Conservation (phyloP, 2,888 invertebrate species). For the Acronicta aceris region DNA sequence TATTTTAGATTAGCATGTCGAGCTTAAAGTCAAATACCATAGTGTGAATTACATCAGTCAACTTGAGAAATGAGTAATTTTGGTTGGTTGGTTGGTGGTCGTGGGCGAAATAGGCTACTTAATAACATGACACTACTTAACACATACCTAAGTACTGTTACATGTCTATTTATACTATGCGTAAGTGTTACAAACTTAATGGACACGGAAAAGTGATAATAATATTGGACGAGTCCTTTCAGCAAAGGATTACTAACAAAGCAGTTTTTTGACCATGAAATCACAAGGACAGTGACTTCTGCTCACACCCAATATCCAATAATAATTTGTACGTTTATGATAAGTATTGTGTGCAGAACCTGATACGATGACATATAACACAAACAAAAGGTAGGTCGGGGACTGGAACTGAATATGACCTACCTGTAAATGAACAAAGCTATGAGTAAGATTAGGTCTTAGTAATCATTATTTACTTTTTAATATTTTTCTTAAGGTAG, state of each 20-base stretch:
- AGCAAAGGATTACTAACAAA: constrained; percentile 5
- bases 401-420: constrained; percentile 51
- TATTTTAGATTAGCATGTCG: constrained; percentile 16
- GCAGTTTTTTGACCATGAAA: constrained; percentile 17
- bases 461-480: constrained; percentile 20
- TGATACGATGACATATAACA: constrained; percentile 58
- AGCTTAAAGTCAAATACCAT: constrained; percentile 1
- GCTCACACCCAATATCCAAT: constrained; percentile 15
- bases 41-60: not conserved
- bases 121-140: constrained; percentile 1
- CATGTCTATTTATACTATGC: constrained; percentile 13
- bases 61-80: constrained; percentile 4
- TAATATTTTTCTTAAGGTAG: constrained; percentile 11
- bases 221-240: not conserved
- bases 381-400: constrained; percentile 61
- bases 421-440: constrained; percentile 35
- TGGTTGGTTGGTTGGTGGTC: not conserved
- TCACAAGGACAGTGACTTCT: constrained; percentile 21
- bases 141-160: constrained; percentile 10
- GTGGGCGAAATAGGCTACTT: constrained; percentile 4
- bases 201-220: constrained; percentile 3
- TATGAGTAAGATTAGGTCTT: constrained; percentile 48
- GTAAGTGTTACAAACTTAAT: constrained; percentile 10
- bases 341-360: constrained; percentile 12
- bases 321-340: constrained; percentile 15